phyloP scores from a whole-genome alignment of 2,888 invertebrate genomes.

The Chrysolina oricalcia region DNA sequence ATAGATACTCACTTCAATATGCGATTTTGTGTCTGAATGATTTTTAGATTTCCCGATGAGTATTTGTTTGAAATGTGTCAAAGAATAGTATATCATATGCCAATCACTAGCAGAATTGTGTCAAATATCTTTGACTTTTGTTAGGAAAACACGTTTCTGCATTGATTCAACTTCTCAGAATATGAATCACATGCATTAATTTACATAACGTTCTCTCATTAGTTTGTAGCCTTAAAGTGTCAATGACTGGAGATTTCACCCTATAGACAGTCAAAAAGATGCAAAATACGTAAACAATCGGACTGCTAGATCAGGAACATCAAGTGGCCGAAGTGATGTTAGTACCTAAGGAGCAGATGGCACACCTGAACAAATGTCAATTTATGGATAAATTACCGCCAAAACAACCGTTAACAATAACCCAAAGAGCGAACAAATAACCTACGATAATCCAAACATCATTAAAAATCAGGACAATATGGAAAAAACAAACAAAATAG shows the following conservation, averaged over 20 bases:
- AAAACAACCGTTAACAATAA: conserved; percentile 6
- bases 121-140: background rate
- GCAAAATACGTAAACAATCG: no score
- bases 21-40: no score
- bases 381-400: background rate
- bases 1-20: no score
- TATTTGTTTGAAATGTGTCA: no score
- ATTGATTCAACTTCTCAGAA: background rate
- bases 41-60: no score
- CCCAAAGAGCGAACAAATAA: background rate
- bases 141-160: background rate
- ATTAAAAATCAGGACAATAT: no score
- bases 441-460: conserved; percentile 9
- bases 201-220: background rate
- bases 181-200: background rate
- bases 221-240: background rate
- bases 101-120: no score
- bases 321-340: background rate
- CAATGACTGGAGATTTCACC: no score
- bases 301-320: no score
- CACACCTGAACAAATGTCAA: background rate
- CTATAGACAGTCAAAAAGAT: no score
- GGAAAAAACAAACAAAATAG: background rate
- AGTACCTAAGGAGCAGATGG: background rate
- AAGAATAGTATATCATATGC: no score